Conservation (phyloP, 92 coral and sea anemone genomes). For the Plumapathes pennacea region DNA sequence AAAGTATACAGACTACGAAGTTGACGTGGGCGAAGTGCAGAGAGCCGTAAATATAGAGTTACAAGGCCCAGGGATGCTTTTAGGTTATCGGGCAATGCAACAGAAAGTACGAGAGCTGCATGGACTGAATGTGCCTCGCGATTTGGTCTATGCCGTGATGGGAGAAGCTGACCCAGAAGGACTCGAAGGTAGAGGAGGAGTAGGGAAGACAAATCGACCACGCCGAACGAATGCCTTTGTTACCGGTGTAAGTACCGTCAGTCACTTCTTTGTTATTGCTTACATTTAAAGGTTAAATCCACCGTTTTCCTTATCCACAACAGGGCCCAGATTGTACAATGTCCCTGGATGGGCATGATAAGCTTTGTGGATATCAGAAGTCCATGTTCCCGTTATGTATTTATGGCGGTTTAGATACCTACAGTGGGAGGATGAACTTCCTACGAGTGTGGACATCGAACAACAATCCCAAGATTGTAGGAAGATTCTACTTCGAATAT, state of each 20-base stretch:
- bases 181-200: constrained; percentile 42
- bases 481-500: constrained; percentile 53
- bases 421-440: constrained; percentile 50
- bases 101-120: constrained; percentile 45
- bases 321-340: constrained; percentile 52
- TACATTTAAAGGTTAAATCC: too few relatives aligned
- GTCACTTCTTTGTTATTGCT: too few relatives aligned
- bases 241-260: constrained; percentile 21
- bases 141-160: constrained; percentile 50
- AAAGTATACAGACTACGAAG: constrained; percentile 48
- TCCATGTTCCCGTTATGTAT: constrained; percentile 57
- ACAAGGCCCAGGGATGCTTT: constrained; percentile 49
- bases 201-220: constrained; percentile 37
- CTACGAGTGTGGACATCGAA: constrained; percentile 53
- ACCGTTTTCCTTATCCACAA: too few relatives aligned
- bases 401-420: constrained; percentile 62
- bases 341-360: constrained; percentile 52
- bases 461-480: constrained; percentile 49
- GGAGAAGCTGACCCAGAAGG: constrained; percentile 50
- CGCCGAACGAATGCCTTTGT: constrained; percentile 28
- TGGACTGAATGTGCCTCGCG: constrained; percentile 40
- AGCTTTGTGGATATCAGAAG: constrained; percentile 56
- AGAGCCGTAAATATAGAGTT: constrained; percentile 38
- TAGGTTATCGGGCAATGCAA: constrained; percentile 51
- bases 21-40: constrained; percentile 31